Conservation (phyloP, 1,140 invertebrate genomes). For the Probaryconus sp. region DNA sequence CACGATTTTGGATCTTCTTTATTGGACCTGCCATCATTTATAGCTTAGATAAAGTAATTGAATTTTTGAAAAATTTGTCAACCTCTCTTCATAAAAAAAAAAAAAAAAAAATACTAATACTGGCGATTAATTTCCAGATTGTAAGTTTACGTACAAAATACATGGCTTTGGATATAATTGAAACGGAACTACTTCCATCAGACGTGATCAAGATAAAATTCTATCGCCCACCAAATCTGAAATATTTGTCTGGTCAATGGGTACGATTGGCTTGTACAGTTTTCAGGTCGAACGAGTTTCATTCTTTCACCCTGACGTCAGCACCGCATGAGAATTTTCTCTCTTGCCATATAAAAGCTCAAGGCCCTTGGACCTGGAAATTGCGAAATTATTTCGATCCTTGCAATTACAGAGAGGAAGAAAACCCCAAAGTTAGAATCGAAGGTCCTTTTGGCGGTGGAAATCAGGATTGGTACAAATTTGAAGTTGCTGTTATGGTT, state of each 20-base stretch:
- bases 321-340: constrained; percentile 98
- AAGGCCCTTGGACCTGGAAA: constrained; percentile 99
- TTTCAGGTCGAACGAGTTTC: constrained; percentile 95
- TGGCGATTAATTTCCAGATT: constrained; percentile 81
- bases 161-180: constrained; percentile 95
- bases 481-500: constrained; percentile 98
- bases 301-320: constrained; percentile 98
- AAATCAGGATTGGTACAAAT: constrained; percentile 99
- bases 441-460: constrained; percentile 99
- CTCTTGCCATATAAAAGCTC: constrained; percentile 98
- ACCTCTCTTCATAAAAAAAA: constrained; percentile 4
- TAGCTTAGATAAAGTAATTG: constrained; percentile 90
- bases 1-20: constrained; percentile 97
- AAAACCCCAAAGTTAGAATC: constrained; percentile 91
- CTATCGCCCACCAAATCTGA: constrained; percentile 96
- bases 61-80: constrained; percentile 20
- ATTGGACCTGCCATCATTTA: constrained; percentile 94
- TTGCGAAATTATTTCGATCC: constrained; percentile 97
- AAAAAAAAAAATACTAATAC: constrained; percentile 1
- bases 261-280: constrained; percentile 95
- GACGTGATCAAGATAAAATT: constrained; percentile 96
- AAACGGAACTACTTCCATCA: constrained; percentile 96
- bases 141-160: constrained; percentile 95
- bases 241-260: constrained; percentile 95
- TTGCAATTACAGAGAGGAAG: constrained; percentile 92